Evolutionary conservation across 2,888 invertebrate genomes (phyloP).

Genomic region (Diarsia dahlii): DNA sequence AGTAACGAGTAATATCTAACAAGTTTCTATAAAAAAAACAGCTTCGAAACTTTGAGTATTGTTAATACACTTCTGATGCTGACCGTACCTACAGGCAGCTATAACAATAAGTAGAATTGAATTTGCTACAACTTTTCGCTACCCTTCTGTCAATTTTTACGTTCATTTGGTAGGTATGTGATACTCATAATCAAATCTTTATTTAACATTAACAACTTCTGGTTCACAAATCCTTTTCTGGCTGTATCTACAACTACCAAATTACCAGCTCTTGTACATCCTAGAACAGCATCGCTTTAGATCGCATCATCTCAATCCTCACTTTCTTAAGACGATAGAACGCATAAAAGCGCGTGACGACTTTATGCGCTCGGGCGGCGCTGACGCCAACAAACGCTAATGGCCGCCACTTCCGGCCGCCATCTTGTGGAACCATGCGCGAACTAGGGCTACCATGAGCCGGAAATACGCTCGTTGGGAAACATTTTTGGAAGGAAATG

Average conservation of each 20-base stretch:
- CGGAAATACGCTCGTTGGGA: conserved; percentile 58
- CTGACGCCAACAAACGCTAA: conserved; percentile 75
- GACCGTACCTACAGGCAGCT: too few species aligned
- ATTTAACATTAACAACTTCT: neutral
- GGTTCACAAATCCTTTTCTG: neutral
- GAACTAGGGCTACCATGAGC: conserved; percentile 50
- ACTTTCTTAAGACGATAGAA: conserved; percentile 9
- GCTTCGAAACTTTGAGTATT: too few species aligned
- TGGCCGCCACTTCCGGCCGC: conserved; percentile 76
- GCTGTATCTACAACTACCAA: neutral
- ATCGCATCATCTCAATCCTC: neutral
- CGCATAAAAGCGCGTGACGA: conserved; percentile 57
- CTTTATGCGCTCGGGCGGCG: conserved; percentile 57
- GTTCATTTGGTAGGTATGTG: neutral
- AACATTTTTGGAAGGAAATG: conserved; percentile 64
- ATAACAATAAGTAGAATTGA: too few species aligned
- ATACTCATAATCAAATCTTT: neutral
- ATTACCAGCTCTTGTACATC: too few species aligned
- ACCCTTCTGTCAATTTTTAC: neutral
- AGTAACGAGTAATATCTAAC: too few species aligned
- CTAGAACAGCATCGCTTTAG: neutral
- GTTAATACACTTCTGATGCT: too few species aligned
- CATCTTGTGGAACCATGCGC: conserved; percentile 72
- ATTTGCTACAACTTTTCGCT: neutral
- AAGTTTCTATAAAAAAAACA: too few species aligned